Base-by-base conservation (phyloP, 2,797 vertebrate genomes). In the Podargus strigoides region DNA sequence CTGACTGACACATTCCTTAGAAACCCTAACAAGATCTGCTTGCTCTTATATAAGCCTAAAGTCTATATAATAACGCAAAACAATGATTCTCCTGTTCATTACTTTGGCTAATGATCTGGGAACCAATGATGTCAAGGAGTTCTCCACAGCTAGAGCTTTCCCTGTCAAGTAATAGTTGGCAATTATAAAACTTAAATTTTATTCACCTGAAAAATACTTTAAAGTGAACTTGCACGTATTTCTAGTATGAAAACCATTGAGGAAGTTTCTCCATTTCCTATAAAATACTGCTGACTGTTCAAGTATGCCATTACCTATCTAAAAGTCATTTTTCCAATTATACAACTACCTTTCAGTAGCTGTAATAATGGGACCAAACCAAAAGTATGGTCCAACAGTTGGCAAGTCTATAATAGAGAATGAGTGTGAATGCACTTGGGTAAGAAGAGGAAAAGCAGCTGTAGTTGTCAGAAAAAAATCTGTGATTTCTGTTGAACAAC, bases 371-470 rank as follows among this genome's bases (percentile, higher is more conserved):
- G 11, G 50, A 94, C 36, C 39, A 81, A 94, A 87, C 50, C 37
- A 55, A 89, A 92, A 81, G n/a, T 72, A 87, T 55, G 53, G 10
- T 74, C 34, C 41, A 90, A 53, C 49, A 83, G 72, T 26, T 91
- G 90, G 72, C 53, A 93, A 93, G 72, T 68, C 72, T 85, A 2
- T 80, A 87, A 92, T 6, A 95, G 32, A 70, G 79, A 91, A 87
- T 19, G 46, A 77, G 52, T 42, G 17, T 77, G 78, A 93, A 92
- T 39, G 42, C 1, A 3, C 68, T 85, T 80, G 34, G 53, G 49
- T 74, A 84, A 90, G 83, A 89, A 86, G 87, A 78, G 49, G 53
- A 94, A 94, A 93, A 93, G 68, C 58, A 90, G 68, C 62, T 80
- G 41, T 55, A 92, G 58, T 15, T 93, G 72, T 70, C 64, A 70